Evolutionary conservation across 2,797 vertebrate species (phyloP), one percentile per base, ranked within the genome.

Genomic region (Coregonus ussuriensis): DNA sequence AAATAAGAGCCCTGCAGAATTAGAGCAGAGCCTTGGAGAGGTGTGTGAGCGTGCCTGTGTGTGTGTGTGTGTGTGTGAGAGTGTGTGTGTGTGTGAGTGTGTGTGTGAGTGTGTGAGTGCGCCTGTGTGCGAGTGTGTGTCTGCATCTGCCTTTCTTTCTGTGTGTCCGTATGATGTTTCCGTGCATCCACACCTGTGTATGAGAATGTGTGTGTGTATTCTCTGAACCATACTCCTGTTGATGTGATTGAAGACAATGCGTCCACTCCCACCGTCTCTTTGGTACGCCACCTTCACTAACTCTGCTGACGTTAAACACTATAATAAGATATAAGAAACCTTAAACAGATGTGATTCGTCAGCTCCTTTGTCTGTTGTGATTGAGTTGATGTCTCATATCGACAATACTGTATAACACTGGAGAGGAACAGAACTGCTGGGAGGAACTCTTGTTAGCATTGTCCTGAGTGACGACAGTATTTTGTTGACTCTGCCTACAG

Each of bases 321-420:
- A 77, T 83, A 81, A 85, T 84, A 82, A 81, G 72, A 86, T 71
- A 29, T 13, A 13, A 74, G 72, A 62, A 21, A 74, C 87, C 84
- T 88, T 90, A 81, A 87, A 84, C 85, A 72, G 78, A 79, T 74
- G 4, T 83, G 86, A 85, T 82, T 88, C 51, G 74, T 91, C 90
- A 89, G 88, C 88, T 82, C 71, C 78, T 78, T 76, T 75, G 83
- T 83, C 56, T 33, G 51, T 21, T 72, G 75, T 15, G 37, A 78
- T 88, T 81, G 82, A 52, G 67, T 71, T 63, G 1, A 79, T 41
- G 75, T 82, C 77, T 80, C 76, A 31, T 77, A 68, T 87, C 74
- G 74, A n/a, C 77, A 79, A 69, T 41, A 35, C 80, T 81, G 82
- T 56, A 56, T 56, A 83, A 84, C 66, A 41, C 51, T 77, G 79